A percentile compares a stretch with the other conserved stretches of the same genome.
Evolutionary conservation across 1,140 invertebrate genomes (phyloP).

Genomic region (Kradibia gibbosae): DNA sequence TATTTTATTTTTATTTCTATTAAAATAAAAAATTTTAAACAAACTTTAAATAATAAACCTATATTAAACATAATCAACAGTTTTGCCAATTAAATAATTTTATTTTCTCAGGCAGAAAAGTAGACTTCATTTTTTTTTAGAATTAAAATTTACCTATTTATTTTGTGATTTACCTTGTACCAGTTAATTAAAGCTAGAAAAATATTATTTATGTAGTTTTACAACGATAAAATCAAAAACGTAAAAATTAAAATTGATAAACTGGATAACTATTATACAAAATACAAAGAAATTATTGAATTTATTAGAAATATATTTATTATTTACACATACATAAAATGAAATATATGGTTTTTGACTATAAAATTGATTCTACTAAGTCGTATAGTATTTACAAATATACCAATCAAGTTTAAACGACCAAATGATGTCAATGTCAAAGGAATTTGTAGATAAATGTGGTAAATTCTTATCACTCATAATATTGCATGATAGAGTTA

Average conservation of each 20-base stretch:
- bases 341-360: neutral
- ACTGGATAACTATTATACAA: neutral
- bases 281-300: neutral
- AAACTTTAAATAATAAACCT: no score
- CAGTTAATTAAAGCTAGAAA: neutral
- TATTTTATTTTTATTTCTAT: no score
- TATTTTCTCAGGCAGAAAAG: neutral
- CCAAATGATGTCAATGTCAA: constrained; percentile 41
- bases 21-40: no score
- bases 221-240: neutral
- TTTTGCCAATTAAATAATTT: neutral
- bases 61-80: no score
- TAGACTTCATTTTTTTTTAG: neutral
- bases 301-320: neutral
- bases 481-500: constrained; percentile 10
- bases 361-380: neutral
- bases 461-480: constrained; percentile 32
- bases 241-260: neutral
- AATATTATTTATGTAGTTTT: neutral
- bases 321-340: neutral
- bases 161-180: neutral
- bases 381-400: constrained; percentile 23
- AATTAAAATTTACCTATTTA: neutral
- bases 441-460: constrained; percentile 31
- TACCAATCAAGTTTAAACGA: constrained; percentile 37